A percentile compares a stretch with the other conserved stretches of the same genome.
These are phyloP conservation scores for Rhyzopertha dominica DNA, from an alignment of 1,140 invertebrate species.

Conservation along the genomic window DNA sequence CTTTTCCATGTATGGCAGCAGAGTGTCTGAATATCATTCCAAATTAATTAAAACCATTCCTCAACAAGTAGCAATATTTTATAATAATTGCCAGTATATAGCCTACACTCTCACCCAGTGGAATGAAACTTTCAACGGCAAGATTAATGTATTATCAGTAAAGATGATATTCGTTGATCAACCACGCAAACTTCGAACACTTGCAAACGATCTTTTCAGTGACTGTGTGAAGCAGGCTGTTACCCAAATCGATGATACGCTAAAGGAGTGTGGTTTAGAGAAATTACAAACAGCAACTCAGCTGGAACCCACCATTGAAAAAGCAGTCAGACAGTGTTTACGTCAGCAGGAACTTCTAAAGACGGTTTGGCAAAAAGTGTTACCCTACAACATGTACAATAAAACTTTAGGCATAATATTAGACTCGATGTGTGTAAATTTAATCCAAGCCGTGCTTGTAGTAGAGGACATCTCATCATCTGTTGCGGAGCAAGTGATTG, in stretches of 20 bases:
- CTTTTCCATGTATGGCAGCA: slow-evolving; percentile 70
- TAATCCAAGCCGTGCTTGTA: slow-evolving; percentile 50
- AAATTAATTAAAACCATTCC: slow-evolving; percentile 74
- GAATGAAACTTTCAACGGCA: slow-evolving; percentile 18
- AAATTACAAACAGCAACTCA: slow-evolving; percentile 42
- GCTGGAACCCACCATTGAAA: slow-evolving; percentile 61
- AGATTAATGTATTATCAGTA: no score
- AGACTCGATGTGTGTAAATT: slow-evolving; percentile 47
- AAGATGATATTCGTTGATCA: slow-evolving; percentile 27
- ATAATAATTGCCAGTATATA: slow-evolving; percentile 90
- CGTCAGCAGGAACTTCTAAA: slow-evolving; percentile 78
- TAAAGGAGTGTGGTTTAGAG: slow-evolving; percentile 32
- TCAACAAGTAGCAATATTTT: slow-evolving; percentile 82
- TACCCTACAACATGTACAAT: slow-evolving; percentile 47
- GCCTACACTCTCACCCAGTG: slow-evolving; percentile 68
- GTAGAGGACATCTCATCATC: slow-evolving; percentile 53
- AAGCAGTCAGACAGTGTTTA: slow-evolving; percentile 73
- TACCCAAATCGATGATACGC: slow-evolving; percentile 40
- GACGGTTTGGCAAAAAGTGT: slow-evolving; percentile 71
- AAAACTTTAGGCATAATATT: slow-evolving; percentile 45
- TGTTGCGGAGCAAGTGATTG: slow-evolving; percentile 51
- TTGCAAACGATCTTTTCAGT: slow-evolving; percentile 48
- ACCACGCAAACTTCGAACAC: slow-evolving; percentile 43
- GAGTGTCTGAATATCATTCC: slow-evolving; percentile 74
- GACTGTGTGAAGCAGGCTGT: slow-evolving; percentile 40